Percentiles rank a stretch among this genome's conserved stretches.
These are phyloP conservation scores for Clarias laeviceps DNA, from an alignment of 2,797 vertebrate species.

Conservation along the genomic window DNA sequence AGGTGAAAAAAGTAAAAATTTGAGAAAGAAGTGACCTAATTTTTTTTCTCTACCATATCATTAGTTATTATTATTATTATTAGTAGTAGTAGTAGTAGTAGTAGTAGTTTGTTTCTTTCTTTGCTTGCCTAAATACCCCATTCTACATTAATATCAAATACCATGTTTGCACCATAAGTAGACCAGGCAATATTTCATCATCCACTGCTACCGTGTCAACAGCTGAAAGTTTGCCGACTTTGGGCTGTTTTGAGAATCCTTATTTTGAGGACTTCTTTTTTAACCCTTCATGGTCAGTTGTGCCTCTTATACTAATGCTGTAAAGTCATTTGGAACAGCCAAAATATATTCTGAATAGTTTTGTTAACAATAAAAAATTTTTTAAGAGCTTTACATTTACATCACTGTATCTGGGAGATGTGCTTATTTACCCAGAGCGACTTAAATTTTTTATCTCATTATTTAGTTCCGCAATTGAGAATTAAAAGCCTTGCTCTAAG, in stretches of 20 bases:
- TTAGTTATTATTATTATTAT: too few species aligned
- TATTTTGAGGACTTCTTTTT: not conserved
- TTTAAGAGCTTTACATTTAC: not conserved
- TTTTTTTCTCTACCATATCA: not conserved
- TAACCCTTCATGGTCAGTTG: not conserved
- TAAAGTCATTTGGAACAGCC: not conserved
- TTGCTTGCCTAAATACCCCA: not conserved
- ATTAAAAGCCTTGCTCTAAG: too few species aligned
- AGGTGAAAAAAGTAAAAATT: not conserved
- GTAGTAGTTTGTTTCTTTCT: not conserved
- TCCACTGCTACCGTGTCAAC: constrained; percentile 12
- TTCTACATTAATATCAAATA: not conserved
- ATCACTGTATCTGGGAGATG: too few species aligned
- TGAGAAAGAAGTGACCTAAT: constrained; percentile 13
- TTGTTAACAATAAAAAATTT: constrained; percentile 16
- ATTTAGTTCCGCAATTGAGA: too few species aligned
- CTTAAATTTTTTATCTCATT: too few species aligned
- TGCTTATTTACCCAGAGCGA: too few species aligned
- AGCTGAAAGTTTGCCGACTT: constrained; percentile 13
- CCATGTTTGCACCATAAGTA: not conserved
- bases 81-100: not conserved
- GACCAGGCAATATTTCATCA: constrained; percentile 1
- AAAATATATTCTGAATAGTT: constrained; percentile 9
- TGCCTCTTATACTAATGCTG: not conserved
- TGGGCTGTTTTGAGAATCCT: constrained; percentile 9